phyloP scores from a whole-genome alignment of 2,797 vertebrate genomes.

The Cossypha heuglini region DNA sequence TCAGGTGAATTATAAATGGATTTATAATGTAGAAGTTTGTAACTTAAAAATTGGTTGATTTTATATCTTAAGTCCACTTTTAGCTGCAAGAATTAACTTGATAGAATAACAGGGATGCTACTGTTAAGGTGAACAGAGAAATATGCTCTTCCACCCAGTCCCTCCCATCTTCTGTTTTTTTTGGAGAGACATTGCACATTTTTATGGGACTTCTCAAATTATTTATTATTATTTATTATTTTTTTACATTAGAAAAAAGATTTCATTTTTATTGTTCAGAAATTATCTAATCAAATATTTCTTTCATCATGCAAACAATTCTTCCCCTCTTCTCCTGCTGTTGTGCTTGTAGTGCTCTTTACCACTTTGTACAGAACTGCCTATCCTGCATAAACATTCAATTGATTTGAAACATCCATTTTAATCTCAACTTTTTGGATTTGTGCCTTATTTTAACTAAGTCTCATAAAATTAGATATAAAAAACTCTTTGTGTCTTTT shows the following conservation, averaged over 20 bases:
- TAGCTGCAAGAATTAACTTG: not conserved
- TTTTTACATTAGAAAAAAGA: not conserved
- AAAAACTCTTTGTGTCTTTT: not conserved
- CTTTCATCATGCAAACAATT: not conserved
- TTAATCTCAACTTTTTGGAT: not conserved
- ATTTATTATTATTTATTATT: not conserved
- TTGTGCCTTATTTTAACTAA: not conserved
- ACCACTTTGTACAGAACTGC: not conserved
- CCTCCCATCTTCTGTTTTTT: not conserved
- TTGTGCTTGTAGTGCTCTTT: not conserved
- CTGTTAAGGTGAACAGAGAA: not conserved
- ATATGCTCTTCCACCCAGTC: not conserved
- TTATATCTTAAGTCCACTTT: not conserved
- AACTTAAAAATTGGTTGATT: not conserved
- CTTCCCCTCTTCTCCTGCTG: not conserved
- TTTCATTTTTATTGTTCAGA: not conserved
- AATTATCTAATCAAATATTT: not conserved
- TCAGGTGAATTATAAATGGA: not conserved
- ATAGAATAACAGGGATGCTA: not conserved
- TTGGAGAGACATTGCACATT: not conserved
- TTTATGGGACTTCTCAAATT: not conserved
- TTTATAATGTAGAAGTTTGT: not conserved
- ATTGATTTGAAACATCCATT: not conserved
- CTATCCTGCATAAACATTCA: not conserved
- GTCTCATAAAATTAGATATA: not conserved